phyloP scores from a whole-genome alignment of 2,888 invertebrate genomes.

The Drosophila borealis region DNA sequence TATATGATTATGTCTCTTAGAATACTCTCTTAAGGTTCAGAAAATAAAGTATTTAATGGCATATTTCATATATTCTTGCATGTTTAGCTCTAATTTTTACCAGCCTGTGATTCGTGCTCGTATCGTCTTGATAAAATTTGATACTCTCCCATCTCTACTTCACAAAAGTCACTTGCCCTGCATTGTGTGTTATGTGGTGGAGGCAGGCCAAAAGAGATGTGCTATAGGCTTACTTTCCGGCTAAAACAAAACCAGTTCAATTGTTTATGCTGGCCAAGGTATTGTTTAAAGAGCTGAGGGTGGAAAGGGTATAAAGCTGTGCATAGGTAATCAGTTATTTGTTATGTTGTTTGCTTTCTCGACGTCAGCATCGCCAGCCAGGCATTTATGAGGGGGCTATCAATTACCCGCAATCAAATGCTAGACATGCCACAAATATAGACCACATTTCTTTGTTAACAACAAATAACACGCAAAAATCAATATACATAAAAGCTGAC shows the following conservation, averaged over 20 bases:
- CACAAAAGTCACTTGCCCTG: conserved; percentile 1
- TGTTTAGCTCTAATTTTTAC: not conserved
- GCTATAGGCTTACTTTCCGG: conserved; percentile 31
- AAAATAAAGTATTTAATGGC: not conserved
- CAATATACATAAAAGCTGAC: not conserved
- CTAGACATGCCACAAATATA: conserved; percentile 1
- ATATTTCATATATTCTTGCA: not conserved
- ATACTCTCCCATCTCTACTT: conserved; percentile 2
- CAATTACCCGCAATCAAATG: conserved; percentile 51
- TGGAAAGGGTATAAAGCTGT: too few species aligned
- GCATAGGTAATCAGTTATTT: conserved; percentile 11
- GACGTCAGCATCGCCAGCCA: conserved; percentile 36
- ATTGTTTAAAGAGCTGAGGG: conserved; percentile 6
- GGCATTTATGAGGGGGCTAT: conserved; percentile 15
- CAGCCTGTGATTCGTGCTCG: not conserved
- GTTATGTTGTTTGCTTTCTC: conserved; percentile 13
- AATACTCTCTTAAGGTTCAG: not conserved
- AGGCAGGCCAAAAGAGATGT: conserved; percentile 10
- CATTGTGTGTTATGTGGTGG: not conserved
- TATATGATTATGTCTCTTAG: not conserved
- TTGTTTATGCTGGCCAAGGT: conserved; percentile 4
- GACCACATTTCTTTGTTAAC: not conserved
- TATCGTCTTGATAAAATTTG: not conserved
- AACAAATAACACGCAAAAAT: not conserved
- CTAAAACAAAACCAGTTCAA: conserved; percentile 18